These are phyloP conservation scores for Listrodromus nycthemerus DNA, from an alignment of 2,888 invertebrate genomes.

Conservation along the genomic window DNA sequence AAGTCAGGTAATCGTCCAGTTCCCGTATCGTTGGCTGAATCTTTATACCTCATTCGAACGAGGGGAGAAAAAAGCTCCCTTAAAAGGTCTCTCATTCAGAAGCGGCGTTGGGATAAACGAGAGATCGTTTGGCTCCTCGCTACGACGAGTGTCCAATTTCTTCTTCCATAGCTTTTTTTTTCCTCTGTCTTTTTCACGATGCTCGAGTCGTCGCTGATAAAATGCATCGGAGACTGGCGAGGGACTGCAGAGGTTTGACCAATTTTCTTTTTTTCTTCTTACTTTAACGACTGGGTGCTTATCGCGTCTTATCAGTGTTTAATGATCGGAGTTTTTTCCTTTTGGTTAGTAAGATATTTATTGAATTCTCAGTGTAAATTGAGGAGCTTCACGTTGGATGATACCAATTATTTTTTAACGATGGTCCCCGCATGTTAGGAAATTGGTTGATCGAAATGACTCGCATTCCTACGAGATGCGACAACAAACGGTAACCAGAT, in stretches of 20 bases:
- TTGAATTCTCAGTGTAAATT: neutral
- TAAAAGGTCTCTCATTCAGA: slow-evolving; percentile 2
- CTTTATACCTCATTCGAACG: slow-evolving; percentile 14
- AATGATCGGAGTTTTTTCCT: slow-evolving; percentile 12
- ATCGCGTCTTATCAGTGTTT: neutral
- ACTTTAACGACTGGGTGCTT: neutral
- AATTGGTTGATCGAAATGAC: neutral
- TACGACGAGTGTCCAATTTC: slow-evolving; percentile 32
- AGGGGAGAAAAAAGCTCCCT: neutral
- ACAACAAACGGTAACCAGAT: neutral
- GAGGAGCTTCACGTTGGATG: neutral
- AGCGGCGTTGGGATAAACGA: slow-evolving; percentile 39
- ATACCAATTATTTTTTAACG: neutral
- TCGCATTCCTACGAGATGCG: neutral
- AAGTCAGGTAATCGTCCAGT: neutral
- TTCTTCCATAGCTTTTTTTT: neutral
- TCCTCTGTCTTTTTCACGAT: neutral
- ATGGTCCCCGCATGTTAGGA: neutral
- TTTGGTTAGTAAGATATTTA: neutral
- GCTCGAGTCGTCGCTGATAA: slow-evolving; percentile 18
- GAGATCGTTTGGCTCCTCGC: slow-evolving; percentile 25
- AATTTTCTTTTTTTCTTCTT: neutral
- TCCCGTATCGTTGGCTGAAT: slow-evolving; percentile 3
- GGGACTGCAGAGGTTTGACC: slow-evolving; percentile 4
- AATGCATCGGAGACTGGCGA: slow-evolving; percentile 6